phyloP scores from a whole-genome alignment of 2,113 vertebrate species.

The Xyrauchen texanus region DNA sequence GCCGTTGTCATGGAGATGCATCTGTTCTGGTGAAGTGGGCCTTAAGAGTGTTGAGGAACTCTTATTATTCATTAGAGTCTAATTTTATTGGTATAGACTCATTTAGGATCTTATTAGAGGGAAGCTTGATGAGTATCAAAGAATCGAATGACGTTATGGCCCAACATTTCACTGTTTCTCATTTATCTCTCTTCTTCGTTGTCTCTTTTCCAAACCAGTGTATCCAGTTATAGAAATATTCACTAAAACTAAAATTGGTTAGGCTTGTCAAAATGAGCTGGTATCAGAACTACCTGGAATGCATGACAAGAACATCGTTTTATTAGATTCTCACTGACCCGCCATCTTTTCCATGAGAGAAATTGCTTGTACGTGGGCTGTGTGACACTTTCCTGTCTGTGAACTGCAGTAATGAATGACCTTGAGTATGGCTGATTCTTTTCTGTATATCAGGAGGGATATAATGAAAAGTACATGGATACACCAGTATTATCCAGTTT shows the following conservation, averaged over 20 bases:
- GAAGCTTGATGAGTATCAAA: background rate
- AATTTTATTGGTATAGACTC: slow-evolving; percentile 7
- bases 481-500: background rate
- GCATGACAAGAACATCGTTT: no score
- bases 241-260: background rate
- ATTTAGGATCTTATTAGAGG: no score
- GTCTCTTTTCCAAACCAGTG: no score
- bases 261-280: background rate
- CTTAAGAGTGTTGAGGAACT: background rate
- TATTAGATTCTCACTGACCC: background rate
- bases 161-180: background rate
- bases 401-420: background rate
- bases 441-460: background rate
- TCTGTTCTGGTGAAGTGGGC: background rate
- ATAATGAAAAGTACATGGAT: background rate
- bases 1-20: slow-evolving; percentile 46
- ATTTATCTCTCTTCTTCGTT: background rate
- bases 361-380: background rate
- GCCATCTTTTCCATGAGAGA: background rate
- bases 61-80: slow-evolving; percentile 13
- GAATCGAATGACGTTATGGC: slow-evolving; percentile 12
- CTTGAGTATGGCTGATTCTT: no score
- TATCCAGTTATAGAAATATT: background rate
- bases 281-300: background rate
- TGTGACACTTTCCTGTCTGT: slow-evolving; percentile 5